Evolutionary conservation across 2,888 invertebrate species (phyloP), one percentile per base, ranked within the genome.

Genomic region (Gnatocerus cornutus): DNA sequence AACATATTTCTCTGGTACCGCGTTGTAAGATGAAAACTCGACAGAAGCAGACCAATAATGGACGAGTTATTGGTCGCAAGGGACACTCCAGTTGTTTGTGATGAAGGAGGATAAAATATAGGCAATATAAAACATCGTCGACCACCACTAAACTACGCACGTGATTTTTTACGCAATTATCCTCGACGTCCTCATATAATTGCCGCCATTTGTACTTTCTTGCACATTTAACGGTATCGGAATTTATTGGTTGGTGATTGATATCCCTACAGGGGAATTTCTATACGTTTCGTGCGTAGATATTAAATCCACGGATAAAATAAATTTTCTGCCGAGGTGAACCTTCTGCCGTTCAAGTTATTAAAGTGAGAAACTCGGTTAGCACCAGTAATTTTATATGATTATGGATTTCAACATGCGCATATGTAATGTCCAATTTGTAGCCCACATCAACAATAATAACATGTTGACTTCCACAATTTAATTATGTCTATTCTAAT

Each of bases 31-130:
- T 61, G 50, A 63, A 64, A 70, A 70, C 43, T 68, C 48, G 70
- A 70, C 65, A 62, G 67, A 71, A 73, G 72, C 71, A 65, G 63
- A 69, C 72, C 73, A 71, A 76, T 76, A 73, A 73, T 73, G 72
- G 67, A 48, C 53, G 72, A 76, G 73, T 73, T 76, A 76, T 72
- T 71, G 71, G 73, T 68, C 74, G 45, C 71, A 43, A 62, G 73
- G 71, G 73, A 73, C 63, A 58, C 73, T 58, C 59, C 67, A 71
- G 72, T 71, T 73, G 71, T 71, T 73, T 71, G 72, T 69, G 72
- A 73, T 73, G 75, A 70, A 66, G 67, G 63, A 59, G 58, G 68
- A 70, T 67, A 66, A 72, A 72, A 72, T 73, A 73, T 69, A 62
- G 63, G 68, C 72, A 71, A 73, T 71, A 72, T 73, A 73, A 74